Base-by-base conservation (phyloP, 2,113 vertebrate species). In the Lycaon pictus region DNA sequence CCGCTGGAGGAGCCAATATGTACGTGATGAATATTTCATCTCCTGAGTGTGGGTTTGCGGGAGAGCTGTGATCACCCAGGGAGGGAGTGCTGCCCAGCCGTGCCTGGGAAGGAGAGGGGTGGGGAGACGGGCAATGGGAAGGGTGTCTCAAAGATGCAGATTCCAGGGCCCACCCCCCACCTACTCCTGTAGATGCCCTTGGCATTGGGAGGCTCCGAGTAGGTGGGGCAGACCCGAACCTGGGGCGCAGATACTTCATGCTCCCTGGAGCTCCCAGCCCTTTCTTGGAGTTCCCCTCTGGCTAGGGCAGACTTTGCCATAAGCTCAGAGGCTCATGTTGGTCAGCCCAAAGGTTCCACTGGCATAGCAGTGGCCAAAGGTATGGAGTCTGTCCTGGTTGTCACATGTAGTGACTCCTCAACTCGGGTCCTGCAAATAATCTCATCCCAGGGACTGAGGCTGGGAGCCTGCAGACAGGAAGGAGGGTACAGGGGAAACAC, bases 1-100 rank as follows among this genome's bases (percentile, higher is more conserved):
- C 97, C 55, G 96, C 98, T 98, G 93, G 96, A 90, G 98, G 97
- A 99, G 98, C 98, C 98, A 98, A 99, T 99, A 98, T 98, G 98
- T 98, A 98, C 77, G 37, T 98, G 96, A 99, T 99, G 98, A 99
- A 99, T 99, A 99, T 99, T 99, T 99, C 94, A 99, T 99, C 98
- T 98, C 95, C 97, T 92, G 96, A 96, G 93, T 82, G 53, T 96
- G 97, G 97, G 98, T 98, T 98, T 98, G 95, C 86, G 81, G 94
- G 97, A 97, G 96, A 97, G 96, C 96, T 95, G 97, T 37, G 94
- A 97, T 97, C 93, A 94, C 96, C 96, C 23, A 5, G 97, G 96
- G 97, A 96, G 97, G 1, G 22, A 86, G 94, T 0, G 0, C 56
- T 91, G 92, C 98, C 95, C 20, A 11, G 97, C 98, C 81, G 1